phyloP scores from a whole-genome alignment of 2,113 vertebrate species.

The Alaudala cheleensis region DNA sequence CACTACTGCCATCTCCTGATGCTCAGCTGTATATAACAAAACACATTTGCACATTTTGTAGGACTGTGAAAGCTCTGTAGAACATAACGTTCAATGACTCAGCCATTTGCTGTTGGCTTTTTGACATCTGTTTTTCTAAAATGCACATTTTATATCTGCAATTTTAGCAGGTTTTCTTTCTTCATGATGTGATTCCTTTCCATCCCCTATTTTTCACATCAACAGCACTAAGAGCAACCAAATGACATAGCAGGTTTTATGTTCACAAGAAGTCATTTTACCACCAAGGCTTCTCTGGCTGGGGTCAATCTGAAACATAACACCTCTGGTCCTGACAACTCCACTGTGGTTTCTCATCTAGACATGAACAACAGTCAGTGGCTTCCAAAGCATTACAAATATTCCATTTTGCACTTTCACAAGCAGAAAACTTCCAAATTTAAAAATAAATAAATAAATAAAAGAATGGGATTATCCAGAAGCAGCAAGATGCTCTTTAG shows the following conservation, averaged over 20 bases:
- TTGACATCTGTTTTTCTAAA: not conserved
- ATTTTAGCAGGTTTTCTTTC: not conserved
- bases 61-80: not conserved
- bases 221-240: not conserved
- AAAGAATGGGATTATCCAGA: not conserved
- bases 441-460: not conserved
- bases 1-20: constrained; percentile 78
- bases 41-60: not conserved
- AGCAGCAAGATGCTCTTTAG: not conserved
- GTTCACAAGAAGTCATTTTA: not conserved
- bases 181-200: not conserved
- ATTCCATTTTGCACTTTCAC: not conserved
- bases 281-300: not conserved
- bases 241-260: not conserved
- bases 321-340: not conserved
- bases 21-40: not conserved
- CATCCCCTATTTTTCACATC: not conserved
- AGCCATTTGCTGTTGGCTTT: not conserved
- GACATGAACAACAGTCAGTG: not conserved
- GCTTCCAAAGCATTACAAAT: not conserved
- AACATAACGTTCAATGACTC: not conserved
- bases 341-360: not conserved
- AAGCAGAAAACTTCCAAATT: not conserved
- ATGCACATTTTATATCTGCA: not conserved
- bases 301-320: not conserved